Evolutionary conservation across 1,140 invertebrate species (phyloP).

Genomic region (Drosophila cardini): DNA sequence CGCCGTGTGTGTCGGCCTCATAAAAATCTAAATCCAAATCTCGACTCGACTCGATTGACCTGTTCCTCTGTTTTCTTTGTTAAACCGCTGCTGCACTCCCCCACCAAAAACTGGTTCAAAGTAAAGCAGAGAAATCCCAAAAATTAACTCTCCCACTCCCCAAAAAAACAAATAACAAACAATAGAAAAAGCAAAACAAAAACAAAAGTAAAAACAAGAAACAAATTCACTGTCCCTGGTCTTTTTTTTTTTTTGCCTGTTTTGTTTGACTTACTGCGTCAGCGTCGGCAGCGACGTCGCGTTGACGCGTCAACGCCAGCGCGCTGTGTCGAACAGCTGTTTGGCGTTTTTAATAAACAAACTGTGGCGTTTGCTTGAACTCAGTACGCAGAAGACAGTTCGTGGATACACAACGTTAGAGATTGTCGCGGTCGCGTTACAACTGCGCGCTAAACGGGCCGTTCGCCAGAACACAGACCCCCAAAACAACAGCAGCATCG

Average conservation of each 20-base stretch:
- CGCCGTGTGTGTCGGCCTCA: constrained; percentile 50
- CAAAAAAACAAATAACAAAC: background rate
- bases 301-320: constrained; percentile 36
- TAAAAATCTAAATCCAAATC: constrained; percentile 46
- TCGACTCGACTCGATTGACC: constrained; percentile 55
- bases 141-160: background rate
- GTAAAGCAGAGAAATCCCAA: constrained; percentile 5
- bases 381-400: constrained; percentile 73
- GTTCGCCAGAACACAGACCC: constrained; percentile 50
- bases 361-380: constrained; percentile 42
- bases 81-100: background rate
- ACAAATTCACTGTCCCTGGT: constrained; percentile 6
- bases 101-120: constrained; percentile 34
- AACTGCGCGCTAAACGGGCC: constrained; percentile 62
- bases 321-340: constrained; percentile 63
- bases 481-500: constrained; percentile 28
- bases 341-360: constrained; percentile 77
- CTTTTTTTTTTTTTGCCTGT: constrained; percentile 28
- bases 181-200: background rate
- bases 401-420: constrained; percentile 68
- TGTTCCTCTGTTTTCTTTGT: constrained; percentile 38
- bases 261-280: constrained; percentile 32
- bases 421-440: constrained; percentile 40
- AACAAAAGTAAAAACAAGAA: constrained; percentile 17
- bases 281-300: constrained; percentile 16